Percentiles rank a stretch among this genome's conserved stretches.
These are phyloP conservation scores for Pristionchus japonicus DNA, from an alignment of 2,888 invertebrate species.

Conservation along the genomic window DNA sequence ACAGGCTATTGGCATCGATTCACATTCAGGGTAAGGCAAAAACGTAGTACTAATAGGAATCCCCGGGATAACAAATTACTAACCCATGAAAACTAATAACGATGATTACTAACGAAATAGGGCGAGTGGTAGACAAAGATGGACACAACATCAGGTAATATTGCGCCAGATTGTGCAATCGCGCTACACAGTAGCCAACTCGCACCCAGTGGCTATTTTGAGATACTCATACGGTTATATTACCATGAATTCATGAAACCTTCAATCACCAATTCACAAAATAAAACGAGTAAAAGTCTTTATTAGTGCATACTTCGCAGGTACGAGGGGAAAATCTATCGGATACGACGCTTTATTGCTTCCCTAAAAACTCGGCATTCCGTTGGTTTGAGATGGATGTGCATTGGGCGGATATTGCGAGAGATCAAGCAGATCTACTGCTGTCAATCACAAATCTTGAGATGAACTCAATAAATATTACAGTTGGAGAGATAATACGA, in stretches of 20 bases:
- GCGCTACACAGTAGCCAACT: background rate
- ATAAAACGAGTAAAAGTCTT: background rate
- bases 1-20: no score
- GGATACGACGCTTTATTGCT: background rate
- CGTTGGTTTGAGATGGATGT: background rate
- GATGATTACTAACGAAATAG: no score
- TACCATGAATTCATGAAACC: background rate
- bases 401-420: background rate
- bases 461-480: background rate
- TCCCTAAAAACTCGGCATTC: slow-evolving; percentile 28
- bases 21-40: no score
- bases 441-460: background rate
- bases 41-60: no score
- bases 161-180: no score
- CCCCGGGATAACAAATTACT: no score
- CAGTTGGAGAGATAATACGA: background rate
- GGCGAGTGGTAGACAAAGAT: no score
- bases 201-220: background rate
- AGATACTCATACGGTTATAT: background rate
- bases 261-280: background rate
- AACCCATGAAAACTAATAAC: no score
- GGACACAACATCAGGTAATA: no score
- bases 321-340: background rate
- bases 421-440: background rate
- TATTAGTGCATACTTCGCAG: slow-evolving; percentile 20